Base-by-base conservation (phyloP, 1,140 invertebrate species). In the Drosophila equinoxialis region DNA sequence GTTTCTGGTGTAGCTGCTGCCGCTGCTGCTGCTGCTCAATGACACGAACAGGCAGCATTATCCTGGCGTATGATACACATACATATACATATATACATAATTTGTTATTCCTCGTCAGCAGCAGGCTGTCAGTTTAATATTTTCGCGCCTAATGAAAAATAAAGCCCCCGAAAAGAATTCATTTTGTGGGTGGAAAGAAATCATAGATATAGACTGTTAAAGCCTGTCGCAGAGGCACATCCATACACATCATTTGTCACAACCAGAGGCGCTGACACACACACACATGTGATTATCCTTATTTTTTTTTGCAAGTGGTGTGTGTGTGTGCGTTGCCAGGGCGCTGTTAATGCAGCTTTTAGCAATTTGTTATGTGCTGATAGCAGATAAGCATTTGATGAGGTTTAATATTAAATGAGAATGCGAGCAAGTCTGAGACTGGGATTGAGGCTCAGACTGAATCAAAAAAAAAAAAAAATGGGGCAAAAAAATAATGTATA, bases 341-440 rank as follows among this genome's bases (percentile, higher is more conserved):
- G 54, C 51, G n/a, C 62, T 67, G 60, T 68, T 65, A 58, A 58
- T 68, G 64, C 68, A 65, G 79, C 79, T 82, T 70, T 68, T 73
- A 75, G 80, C 79, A 89, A 86, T 89, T 81, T 81, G 82, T 75
- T 79, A 83, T 62, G 77, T 72, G 82, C 79, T 89, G 83, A 87
- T 87, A 83, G 77, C 80, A 80, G 83, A 87, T 87, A 87, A 87
- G 84, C 83, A 83, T 89, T 87, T 87, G 83, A 87, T 89, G 83
- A 89, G 83, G 80, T 80, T 89, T 87, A 74, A 84, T 89, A 68
- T 82, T 71, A 73, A 80, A 89, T 84, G 71, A 65, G 70, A 71
- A 55, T 39, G 51, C 14, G 23, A 39, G 37, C 51, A 51, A 65
- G 23, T 20, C 54, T 66, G 45, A 51, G 45, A 51, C 45, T 30